These are phyloP conservation scores for Pachycephala philippinensis DNA, from an alignment of 2,113 vertebrate genomes.

Conservation along the genomic window DNA sequence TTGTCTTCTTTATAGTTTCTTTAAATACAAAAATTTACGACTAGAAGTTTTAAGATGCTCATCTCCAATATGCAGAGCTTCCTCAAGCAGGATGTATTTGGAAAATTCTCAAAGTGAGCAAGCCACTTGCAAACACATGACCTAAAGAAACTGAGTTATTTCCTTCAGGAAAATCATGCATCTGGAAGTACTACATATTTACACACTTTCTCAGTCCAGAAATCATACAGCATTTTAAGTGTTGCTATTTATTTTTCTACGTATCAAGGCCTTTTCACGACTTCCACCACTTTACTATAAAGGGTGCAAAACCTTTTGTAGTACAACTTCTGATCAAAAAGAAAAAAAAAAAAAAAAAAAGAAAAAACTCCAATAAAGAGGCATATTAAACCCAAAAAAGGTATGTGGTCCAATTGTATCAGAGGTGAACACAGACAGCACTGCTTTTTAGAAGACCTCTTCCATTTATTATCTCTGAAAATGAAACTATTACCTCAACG, in stretches of 20 bases:
- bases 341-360: not conserved
- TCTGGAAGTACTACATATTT: not conserved
- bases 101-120: not conserved
- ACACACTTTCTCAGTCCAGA: not conserved
- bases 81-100: not conserved
- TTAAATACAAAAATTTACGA: not conserved
- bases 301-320: not conserved
- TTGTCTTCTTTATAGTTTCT: not conserved
- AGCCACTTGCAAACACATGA: not conserved
- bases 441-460: not conserved
- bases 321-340: not conserved
- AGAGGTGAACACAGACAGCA: not conserved
- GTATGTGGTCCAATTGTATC: not conserved
- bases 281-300: not conserved
- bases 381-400: not conserved
- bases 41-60: not conserved
- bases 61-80: not conserved
- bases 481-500: not conserved
- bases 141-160: not conserved
- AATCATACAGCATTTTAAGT: not conserved
- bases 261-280: not conserved
- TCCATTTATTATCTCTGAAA: not conserved
- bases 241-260: not conserved
- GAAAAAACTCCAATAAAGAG: not conserved
- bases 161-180: not conserved